Conservation (phyloP, 2,888 invertebrate genomes). For the Cordilura impudica region DNA sequence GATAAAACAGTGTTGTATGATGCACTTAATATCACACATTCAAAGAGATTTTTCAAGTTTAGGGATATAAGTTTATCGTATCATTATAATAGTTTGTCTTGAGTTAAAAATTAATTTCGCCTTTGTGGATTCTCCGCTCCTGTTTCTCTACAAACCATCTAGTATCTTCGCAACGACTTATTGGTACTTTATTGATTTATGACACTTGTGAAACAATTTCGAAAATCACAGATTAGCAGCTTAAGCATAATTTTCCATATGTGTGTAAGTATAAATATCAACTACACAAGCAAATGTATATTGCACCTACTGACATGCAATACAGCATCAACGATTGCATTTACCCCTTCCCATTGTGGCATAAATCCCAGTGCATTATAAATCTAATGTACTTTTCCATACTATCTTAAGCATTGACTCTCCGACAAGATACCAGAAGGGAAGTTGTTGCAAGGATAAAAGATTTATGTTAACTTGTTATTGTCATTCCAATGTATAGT, state of each 20-base stretch:
- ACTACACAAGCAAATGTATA: not conserved
- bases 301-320: not conserved
- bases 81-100: too few species aligned
- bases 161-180: slow-evolving; percentile 69
- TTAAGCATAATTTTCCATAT: slow-evolving; percentile 64
- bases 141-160: not conserved
- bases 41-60: too few species aligned
- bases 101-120: too few species aligned
- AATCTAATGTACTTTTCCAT: slow-evolving; percentile 38
- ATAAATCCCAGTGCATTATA: slow-evolving; percentile 7
- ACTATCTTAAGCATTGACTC: slow-evolving; percentile 43
- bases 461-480: slow-evolving; percentile 56
- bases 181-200: slow-evolving; percentile 77
- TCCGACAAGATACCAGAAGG: not conserved
- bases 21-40: too few species aligned
- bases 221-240: slow-evolving; percentile 76
- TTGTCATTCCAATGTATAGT: slow-evolving; percentile 40
- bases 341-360: not conserved
- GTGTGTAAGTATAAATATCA: slow-evolving; percentile 21
- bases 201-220: slow-evolving; percentile 76
- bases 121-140: slow-evolving; percentile 9
- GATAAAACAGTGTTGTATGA: too few species aligned
- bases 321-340: not conserved
- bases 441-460: slow-evolving; percentile 32
- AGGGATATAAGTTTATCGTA: too few species aligned